phyloP scores from a whole-genome alignment of 1,140 invertebrate species.

The Diprion similis region DNA sequence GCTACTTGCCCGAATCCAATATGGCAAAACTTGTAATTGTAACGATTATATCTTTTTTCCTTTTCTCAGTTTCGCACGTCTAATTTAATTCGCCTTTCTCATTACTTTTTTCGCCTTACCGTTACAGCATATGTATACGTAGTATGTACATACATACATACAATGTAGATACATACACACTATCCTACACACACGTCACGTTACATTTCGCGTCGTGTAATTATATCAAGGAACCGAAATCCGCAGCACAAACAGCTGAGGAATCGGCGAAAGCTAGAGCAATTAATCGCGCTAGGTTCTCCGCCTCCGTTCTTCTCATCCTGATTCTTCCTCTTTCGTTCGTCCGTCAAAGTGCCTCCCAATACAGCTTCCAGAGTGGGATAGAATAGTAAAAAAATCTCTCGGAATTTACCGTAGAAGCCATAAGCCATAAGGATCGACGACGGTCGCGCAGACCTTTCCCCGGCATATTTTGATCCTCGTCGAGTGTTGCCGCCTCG shows the following conservation, averaged over 20 bases:
- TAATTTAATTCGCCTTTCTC: neutral
- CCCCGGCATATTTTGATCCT: conserved; percentile 4
- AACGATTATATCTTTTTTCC: neutral
- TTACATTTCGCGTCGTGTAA: neutral
- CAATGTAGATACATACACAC: too few species aligned
- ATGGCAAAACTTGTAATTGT: neutral
- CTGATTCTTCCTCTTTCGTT: neutral
- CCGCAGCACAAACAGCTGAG: neutral
- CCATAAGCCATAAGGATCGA: neutral
- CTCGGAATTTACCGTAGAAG: neutral
- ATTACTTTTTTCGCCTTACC: neutral
- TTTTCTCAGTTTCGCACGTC: neutral
- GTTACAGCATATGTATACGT: neutral
- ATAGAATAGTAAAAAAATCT: neutral
- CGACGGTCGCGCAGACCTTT: neutral
- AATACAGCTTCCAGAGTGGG: neutral
- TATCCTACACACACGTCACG: too few species aligned
- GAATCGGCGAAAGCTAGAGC: conserved; percentile 6
- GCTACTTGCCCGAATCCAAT: neutral
- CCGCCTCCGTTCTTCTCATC: neutral
- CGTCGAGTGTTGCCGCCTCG: neutral
- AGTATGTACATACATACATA: too few species aligned
- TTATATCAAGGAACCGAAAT: neutral
- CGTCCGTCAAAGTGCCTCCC: neutral
- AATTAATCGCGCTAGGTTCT: neutral